A percentile compares a stretch with the other conserved stretches of the same genome.
These are phyloP conservation scores for Phocoena phocoena DNA, from an alignment of 2,113 vertebrate genomes.

Conservation along the genomic window DNA sequence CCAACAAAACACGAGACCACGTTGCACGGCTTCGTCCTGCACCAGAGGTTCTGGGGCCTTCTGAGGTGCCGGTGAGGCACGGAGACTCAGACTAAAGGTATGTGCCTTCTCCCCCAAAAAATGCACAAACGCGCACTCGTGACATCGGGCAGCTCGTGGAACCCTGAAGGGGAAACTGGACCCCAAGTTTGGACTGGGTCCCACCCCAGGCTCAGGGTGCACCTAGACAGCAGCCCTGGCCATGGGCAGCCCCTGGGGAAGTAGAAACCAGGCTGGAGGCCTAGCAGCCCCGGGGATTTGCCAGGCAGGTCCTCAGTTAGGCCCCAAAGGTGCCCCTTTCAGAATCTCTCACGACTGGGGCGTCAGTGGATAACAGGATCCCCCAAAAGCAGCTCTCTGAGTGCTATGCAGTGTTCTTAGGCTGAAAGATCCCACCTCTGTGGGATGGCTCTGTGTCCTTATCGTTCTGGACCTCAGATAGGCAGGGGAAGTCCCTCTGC, in stretches of 20 bases:
- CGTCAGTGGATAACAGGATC: not conserved
- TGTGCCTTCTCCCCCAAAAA: not conserved
- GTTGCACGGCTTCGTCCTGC: fast-evolving
- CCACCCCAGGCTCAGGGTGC: not conserved
- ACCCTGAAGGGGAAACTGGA: not conserved
- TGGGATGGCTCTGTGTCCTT: not conserved
- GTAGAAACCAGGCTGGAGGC: not conserved
- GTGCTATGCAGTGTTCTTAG: not conserved
- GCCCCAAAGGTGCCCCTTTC: not conserved
- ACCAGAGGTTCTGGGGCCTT: not conserved
- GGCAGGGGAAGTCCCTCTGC: not conserved
- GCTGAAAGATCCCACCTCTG: not conserved
- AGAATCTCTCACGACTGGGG: not conserved
- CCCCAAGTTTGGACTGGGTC: fast-evolving
- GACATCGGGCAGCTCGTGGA: not conserved
- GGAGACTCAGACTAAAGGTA: not conserved
- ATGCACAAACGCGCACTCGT: not conserved
- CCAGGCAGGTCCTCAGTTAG: not conserved
- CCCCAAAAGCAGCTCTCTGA: not conserved
- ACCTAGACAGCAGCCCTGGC: fast-evolving
- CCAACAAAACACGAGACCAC: not conserved
- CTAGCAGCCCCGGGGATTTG: fast-evolving
- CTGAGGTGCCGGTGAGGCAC: not conserved
- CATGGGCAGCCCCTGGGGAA: not conserved
- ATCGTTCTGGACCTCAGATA: not conserved